These are phyloP conservation scores for Phalloptychus januarius DNA, from an alignment of 2,797 vertebrate genomes.

Conservation along the genomic window DNA sequence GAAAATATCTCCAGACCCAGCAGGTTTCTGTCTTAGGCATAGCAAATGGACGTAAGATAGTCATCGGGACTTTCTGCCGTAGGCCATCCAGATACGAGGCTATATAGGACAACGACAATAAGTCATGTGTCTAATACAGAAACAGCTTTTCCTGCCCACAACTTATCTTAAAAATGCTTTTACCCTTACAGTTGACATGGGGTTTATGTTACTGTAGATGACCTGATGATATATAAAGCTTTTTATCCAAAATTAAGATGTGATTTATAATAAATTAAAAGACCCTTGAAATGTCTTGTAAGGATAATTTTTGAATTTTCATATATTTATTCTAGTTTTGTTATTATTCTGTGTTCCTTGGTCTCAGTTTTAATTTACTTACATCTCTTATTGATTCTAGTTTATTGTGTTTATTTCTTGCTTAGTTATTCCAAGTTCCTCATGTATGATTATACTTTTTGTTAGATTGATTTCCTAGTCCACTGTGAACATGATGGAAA, in stretches of 20 bases:
- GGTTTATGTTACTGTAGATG: conserved; percentile 17
- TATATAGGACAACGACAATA: conserved; percentile 53
- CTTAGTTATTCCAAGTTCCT: too few relatives aligned
- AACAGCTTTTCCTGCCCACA: conserved; percentile 28
- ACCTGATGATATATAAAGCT: conserved; percentile 8
- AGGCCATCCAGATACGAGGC: conserved; percentile 47
- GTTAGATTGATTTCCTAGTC: too few relatives aligned
- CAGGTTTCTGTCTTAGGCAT: conserved; percentile 53
- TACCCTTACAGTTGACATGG: conserved; percentile 1
- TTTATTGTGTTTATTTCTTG: too few relatives aligned
- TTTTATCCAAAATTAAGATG: conserved; percentile 5
- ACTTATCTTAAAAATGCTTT: conserved; percentile 33
- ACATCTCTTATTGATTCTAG: too few relatives aligned
- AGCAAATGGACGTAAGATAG: conserved; percentile 49
- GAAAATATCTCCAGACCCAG: conserved; percentile 61
- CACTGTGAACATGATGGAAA: neutral
- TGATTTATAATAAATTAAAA: neutral
- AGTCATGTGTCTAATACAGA: conserved; percentile 34
- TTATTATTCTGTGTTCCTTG: too few relatives aligned
- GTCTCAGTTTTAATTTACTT: too few relatives aligned
- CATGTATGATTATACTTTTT: too few relatives aligned
- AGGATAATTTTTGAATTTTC: too few relatives aligned
- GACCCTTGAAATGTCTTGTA: conserved; percentile 7
- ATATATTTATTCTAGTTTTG: too few relatives aligned
- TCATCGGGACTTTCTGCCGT: conserved; percentile 47